Conservation (phyloP, 2,113 vertebrate genomes). For the Mugil cephalus region DNA sequence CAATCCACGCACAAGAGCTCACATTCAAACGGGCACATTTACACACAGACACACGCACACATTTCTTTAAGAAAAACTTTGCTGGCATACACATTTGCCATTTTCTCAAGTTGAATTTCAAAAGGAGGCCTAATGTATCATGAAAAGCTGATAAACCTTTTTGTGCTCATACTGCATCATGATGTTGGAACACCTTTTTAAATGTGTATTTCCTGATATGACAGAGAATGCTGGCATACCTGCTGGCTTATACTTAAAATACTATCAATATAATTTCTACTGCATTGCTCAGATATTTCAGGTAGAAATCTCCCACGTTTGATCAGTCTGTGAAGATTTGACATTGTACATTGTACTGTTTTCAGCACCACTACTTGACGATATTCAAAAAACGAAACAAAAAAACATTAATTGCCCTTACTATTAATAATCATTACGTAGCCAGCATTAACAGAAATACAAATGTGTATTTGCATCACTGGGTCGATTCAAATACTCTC, state of each 20-base stretch:
- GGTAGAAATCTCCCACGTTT: too few species aligned
- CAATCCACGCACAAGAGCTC: constrained; percentile 74
- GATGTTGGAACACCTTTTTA: constrained; percentile 1
- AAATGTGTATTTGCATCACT: constrained; percentile 1
- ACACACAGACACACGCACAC: constrained; percentile 42
- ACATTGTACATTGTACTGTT: too few species aligned
- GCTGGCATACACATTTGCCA: constrained; percentile 34
- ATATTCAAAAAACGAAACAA: too few species aligned
- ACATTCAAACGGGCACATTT: constrained; percentile 67
- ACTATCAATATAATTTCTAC: too few species aligned
- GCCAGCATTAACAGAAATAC: background rate
- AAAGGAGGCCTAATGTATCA: constrained; percentile 47
- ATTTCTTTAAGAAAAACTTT: constrained; percentile 36
- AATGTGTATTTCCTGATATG: constrained; percentile 13
- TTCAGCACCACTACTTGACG: background rate
- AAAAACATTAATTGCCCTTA: too few species aligned
- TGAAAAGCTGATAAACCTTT: constrained; percentile 16
- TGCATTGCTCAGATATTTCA: too few species aligned
- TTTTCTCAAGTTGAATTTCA: constrained; percentile 50
- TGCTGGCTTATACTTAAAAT: background rate
- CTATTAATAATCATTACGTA: too few species aligned
- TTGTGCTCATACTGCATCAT: background rate
- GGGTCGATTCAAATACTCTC: constrained; percentile 1
- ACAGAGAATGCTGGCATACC: background rate
- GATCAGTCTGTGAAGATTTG: too few species aligned